Evolutionary conservation across 2,888 invertebrate species (phyloP), one percentile per base, ranked within the genome.

Genomic region (Adelphocoris suturalis): DNA sequence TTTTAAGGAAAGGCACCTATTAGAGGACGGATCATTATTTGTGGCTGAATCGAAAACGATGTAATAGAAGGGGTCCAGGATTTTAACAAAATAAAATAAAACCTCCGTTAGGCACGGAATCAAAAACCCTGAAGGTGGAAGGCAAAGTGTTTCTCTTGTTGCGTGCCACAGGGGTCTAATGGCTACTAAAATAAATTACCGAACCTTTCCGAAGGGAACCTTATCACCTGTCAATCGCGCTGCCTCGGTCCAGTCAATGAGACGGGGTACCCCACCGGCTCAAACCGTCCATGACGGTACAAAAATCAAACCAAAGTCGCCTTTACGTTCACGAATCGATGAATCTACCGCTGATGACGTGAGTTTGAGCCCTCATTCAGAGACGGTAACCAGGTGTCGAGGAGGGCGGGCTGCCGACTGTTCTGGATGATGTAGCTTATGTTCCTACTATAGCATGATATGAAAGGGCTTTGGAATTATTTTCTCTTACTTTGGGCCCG

Each of bases 121-220:
- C 88, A 78, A 88, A 78, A 88, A 16, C 80, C 28, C 52, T 87
- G 13, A 78, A 61, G 86, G 55, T 37, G 61, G 85, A 85, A 78
- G 48, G 88, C 78, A 28, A 88, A 88, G 88, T 88, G 88, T 88
- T 88, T 80, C 88, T 88, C 88, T 88, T 80, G 88, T 88, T 88
- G 88, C 88, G 88, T 88, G 88, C 88, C 78, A 88, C 88, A 88
- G 88, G 88, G 78, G 48, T 88, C 88, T 88, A 88, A 88, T 88
- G 88, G 88, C 88, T 88, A 88, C 88, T 88, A 88, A 88, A 88
- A 88, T 88, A 88, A 88, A 88, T 88, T 88, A 88, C 88, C 88
- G 78, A 88, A 88, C 88, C 88, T 28, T 28, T 23, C 13, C 52
- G 52, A 16, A 52, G 52, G 75, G 88, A n/a, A 78, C 80, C 88